These are phyloP conservation scores for Mungos mungo DNA, from an alignment of 2,113 vertebrate genomes.

Conservation along the genomic window DNA sequence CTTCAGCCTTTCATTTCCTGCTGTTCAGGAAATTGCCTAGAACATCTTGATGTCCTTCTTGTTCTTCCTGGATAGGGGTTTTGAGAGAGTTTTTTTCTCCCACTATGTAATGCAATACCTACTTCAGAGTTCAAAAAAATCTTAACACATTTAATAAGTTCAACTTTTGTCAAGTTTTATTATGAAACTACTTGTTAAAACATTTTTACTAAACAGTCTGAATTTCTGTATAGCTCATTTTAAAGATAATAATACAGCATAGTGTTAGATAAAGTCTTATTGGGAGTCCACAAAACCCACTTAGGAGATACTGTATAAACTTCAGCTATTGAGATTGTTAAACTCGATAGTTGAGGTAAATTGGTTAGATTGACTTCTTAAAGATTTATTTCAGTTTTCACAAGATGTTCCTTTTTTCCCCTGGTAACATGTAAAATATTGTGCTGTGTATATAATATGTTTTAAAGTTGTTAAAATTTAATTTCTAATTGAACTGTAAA, in stretches of 20 bases:
- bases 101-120: neutral
- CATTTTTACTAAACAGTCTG: slow-evolving; percentile 13
- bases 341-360: neutral
- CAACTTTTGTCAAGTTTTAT: slow-evolving; percentile 66
- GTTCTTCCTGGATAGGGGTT: slow-evolving; percentile 67
- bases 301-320: neutral
- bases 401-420: neutral
- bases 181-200: slow-evolving; percentile 56
- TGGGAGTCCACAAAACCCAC: neutral
- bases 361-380: slow-evolving; percentile 20
- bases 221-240: slow-evolving; percentile 19
- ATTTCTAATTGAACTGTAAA: neutral
- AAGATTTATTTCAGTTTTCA: slow-evolving; percentile 40
- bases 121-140: slow-evolving; percentile 50
- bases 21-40: slow-evolving; percentile 92
- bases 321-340: neutral
- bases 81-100: neutral
- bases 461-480: slow-evolving; percentile 33
- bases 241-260: neutral
- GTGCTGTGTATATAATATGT: neutral
- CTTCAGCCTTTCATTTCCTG: slow-evolving; percentile 96
- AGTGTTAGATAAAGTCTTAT: slow-evolving; percentile 14
- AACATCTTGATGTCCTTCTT: slow-evolving; percentile 82
- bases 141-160: slow-evolving; percentile 53
- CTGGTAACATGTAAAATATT: neutral